These are phyloP conservation scores for Cassiopea andromeda DNA, from an alignment of 30 jellyfish, hydroid and myxozoan genomes.

Conservation along the genomic window DNA sequence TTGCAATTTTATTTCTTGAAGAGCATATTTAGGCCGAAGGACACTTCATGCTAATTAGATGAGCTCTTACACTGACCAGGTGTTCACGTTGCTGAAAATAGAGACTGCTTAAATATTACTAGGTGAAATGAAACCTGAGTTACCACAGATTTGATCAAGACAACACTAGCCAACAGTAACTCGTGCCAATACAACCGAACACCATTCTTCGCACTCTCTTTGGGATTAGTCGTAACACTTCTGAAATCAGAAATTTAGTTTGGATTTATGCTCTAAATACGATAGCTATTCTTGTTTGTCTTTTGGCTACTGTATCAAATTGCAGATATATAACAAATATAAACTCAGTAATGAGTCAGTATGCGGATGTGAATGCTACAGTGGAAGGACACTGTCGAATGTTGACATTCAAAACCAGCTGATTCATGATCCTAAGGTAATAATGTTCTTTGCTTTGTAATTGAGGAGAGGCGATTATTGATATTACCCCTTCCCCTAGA, in stretches of 20 bases:
- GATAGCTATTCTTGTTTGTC: not conserved
- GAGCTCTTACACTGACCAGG: not conserved
- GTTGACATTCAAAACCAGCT: too few species aligned
- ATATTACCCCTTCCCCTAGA: too few species aligned
- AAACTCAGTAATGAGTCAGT: too few species aligned
- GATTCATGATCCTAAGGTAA: too few species aligned
- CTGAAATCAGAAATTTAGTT: slow-evolving; percentile 1
- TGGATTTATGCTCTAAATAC: not conserved
- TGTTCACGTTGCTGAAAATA: not conserved
- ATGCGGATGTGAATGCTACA: too few species aligned
- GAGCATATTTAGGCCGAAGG: too few species aligned
- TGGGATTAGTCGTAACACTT: not conserved
- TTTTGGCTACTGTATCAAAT: not conserved
- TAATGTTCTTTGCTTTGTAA: too few species aligned
- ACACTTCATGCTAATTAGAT: too few species aligned
- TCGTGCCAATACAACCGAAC: not conserved
- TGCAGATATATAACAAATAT: not conserved
- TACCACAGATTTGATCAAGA: not conserved
- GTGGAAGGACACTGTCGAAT: too few species aligned
- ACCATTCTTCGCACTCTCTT: slow-evolving; percentile 12
- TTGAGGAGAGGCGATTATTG: too few species aligned
- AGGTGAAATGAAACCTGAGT: not conserved
- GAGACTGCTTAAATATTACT: too few species aligned
- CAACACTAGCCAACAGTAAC: not conserved
- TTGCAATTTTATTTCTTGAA: too few species aligned